Conservation (phyloP, 2,888 invertebrate genomes). For the Antheraea assamensis region DNA sequence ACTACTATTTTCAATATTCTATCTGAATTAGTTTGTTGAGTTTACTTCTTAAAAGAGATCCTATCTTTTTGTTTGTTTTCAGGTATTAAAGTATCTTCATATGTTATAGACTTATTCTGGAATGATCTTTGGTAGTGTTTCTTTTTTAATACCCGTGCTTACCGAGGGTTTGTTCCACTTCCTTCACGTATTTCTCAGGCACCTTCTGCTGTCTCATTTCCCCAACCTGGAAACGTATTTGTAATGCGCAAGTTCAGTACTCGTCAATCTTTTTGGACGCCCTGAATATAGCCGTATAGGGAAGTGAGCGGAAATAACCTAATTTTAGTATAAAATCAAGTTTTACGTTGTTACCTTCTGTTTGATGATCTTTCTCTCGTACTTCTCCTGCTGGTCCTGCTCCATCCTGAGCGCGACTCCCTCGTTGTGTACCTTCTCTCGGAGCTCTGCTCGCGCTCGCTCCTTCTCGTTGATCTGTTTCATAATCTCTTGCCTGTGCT, state of each 20-base stretch:
- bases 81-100: background rate
- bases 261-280: too few relatives aligned
- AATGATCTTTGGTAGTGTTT: background rate
- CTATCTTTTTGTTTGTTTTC: background rate
- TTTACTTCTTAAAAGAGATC: background rate
- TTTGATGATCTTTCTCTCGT: constrained; percentile 74
- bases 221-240: constrained; percentile 72
- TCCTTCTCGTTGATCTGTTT: constrained; percentile 88
- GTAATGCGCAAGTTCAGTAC: too few relatives aligned
- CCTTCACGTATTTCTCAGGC: constrained; percentile 81
- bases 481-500: constrained; percentile 84
- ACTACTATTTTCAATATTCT: background rate
- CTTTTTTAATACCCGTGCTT: constrained; percentile 60
- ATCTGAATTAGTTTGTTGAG: background rate
- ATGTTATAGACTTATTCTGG: background rate
- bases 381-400: constrained; percentile 79
- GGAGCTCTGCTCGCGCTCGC: constrained; percentile 81
- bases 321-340: background rate
- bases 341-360: constrained; percentile 55
- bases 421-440: constrained; percentile 85
- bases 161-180: constrained; percentile 73
- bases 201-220: constrained; percentile 82
- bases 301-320: too few relatives aligned
- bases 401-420: constrained; percentile 84
- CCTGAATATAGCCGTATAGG: too few relatives aligned